Base-by-base conservation (phyloP, 2,888 invertebrate species). In the Ormyrus pomaceus region DNA sequence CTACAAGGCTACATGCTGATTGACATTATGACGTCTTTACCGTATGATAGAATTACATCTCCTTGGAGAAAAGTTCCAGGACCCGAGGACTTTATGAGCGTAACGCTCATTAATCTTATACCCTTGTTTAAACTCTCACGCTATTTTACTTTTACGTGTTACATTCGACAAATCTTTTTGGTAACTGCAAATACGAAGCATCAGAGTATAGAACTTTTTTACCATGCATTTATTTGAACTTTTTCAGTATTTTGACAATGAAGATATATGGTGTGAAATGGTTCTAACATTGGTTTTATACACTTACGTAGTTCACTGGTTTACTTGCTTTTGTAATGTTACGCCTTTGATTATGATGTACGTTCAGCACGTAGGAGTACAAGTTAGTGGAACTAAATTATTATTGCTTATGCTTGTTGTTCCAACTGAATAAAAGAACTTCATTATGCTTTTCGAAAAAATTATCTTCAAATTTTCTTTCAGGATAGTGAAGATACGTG, bases 251-350 rank as follows among this genome's bases (percentile, higher is more conserved):
- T 87, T 88, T n/a, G 71, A 84, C 13, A 78, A 85, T 8, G 82
- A 86, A 62, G 77, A 86, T 51, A 86, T 84, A 48, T 82, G 84
- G 19, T 85, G 84, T 13, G 84, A 87, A 80, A 83, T 87, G 74
- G 82, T 82, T 48, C 84, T 79, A n/a, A 88, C 85, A 0, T 50
- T 88, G 4, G 65, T 87, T 13, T 72, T 89, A 7, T 86, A 85
- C 7, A n/a, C 86, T 19, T 89, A 86, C 53, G 74, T 88, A 13
- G 84, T 89, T 50, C 87, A 86, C 46, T 90, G 89, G 90, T 86
- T 86, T 45, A 82, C 89, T 5, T 90, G 90, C 59, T 70, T 89
- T 8, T 87, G 86, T 66, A 87, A 88, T 58, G 77, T 86, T 5
- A 83, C 85, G 4, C 88, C 88, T 0, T 79, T 87, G 10, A 73